Conservation (phyloP, 2,888 invertebrate genomes). For the Litoditis marina region DNA sequence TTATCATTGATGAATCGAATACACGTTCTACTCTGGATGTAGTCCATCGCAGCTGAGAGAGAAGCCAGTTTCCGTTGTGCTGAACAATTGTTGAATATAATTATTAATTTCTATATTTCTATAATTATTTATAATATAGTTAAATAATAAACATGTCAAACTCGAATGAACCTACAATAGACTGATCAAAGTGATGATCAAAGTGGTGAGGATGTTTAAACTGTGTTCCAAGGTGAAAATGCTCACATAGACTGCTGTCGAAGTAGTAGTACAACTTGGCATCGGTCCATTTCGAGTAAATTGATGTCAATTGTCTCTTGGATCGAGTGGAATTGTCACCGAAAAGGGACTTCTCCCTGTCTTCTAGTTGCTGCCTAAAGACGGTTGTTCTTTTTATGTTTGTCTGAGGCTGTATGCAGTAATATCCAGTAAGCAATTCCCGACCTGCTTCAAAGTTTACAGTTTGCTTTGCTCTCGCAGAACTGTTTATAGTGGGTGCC, state of each 20-base stretch:
- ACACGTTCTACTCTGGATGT: not conserved
- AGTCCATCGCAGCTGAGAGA: not conserved
- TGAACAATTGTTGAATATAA: no score
- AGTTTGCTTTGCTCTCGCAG: no score
- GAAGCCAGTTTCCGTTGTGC: not conserved
- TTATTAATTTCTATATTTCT: no score
- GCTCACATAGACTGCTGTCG: slow-evolving; percentile 6
- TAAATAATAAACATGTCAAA: not conserved
- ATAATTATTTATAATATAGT: no score
- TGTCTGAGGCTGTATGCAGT: not conserved
- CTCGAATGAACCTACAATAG: no score
- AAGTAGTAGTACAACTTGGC: slow-evolving; percentile 19
- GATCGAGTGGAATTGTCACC: not conserved
- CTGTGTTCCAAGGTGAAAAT: no score
- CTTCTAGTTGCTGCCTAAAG: slow-evolving; percentile 7
- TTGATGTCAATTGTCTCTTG: not conserved
- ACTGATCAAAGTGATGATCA: slow-evolving; percentile 7
- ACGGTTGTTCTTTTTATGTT: no score
- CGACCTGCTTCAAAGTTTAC: no score
- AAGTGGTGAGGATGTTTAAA: not conserved
- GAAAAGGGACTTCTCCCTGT: not conserved
- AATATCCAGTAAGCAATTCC: no score
- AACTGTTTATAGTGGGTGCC: no score
- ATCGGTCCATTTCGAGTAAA: not conserved
- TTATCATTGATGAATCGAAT: not conserved